Evolutionary conservation across 2,797 vertebrate genomes (phyloP).

Genomic region (Bovichtus variegatus): DNA sequence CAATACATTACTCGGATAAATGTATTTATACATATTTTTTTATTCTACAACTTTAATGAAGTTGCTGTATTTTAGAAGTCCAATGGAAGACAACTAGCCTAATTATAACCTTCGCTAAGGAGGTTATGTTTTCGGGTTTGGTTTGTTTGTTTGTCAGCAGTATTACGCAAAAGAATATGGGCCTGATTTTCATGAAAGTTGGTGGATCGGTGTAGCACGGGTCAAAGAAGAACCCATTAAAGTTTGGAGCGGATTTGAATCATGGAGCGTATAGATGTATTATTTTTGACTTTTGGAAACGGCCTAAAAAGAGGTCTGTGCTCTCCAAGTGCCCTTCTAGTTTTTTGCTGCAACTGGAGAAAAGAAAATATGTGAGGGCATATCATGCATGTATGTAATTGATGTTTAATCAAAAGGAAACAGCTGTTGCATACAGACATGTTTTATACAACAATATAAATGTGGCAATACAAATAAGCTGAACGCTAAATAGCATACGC

Average conservation of each 20-base stretch:
- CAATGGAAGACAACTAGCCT: background rate
- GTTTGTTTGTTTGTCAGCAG: too few relatives aligned
- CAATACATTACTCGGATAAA: background rate
- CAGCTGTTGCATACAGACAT: background rate
- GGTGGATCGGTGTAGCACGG: too few relatives aligned
- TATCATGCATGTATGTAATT: background rate
- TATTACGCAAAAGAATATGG: too few relatives aligned
- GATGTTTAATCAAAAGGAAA: constrained; percentile 5
- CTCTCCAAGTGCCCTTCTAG: too few relatives aligned
- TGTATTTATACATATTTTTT: background rate
- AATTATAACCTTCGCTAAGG: too few relatives aligned
- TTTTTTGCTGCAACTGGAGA: background rate
- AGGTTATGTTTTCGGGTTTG: too few relatives aligned
- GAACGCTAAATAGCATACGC: background rate
- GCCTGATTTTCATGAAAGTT: too few relatives aligned
- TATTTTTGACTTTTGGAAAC: too few relatives aligned
- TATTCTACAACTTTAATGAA: background rate
- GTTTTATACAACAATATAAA: background rate
- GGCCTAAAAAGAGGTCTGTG: too few relatives aligned
- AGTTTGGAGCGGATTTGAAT: too few relatives aligned
- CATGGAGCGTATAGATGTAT: too few relatives aligned
- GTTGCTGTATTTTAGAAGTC: background rate
- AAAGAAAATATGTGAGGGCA: background rate
- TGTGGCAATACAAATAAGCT: constrained; percentile 8
- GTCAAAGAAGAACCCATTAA: too few relatives aligned